Conservation (phyloP, 2,888 invertebrate genomes). For the Romanomermis culicivorax region DNA sequence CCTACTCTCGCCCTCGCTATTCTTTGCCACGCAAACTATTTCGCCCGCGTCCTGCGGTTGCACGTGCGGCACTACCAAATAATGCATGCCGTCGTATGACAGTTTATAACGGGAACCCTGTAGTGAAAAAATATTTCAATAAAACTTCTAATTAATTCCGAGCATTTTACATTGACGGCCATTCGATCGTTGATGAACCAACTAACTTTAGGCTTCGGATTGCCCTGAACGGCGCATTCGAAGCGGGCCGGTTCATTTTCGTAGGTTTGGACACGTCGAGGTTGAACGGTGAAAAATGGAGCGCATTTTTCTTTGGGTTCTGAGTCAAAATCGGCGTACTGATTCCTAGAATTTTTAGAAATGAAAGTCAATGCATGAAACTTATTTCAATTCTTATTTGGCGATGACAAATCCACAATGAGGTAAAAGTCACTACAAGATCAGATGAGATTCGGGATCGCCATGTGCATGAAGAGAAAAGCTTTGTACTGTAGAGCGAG, state of each 20-base stretch:
- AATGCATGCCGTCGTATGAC: slow-evolving; percentile 92
- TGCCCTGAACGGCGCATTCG: slow-evolving; percentile 88
- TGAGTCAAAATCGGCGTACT: slow-evolving; percentile 15
- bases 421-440: too few species aligned
- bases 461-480: too few species aligned
- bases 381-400: too few species aligned
- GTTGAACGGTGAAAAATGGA: slow-evolving; percentile 79
- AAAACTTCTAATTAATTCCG: not conserved
- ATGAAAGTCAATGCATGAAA: not conserved
- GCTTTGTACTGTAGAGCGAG: too few species aligned
- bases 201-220: slow-evolving; percentile 41
- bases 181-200: slow-evolving; percentile 33
- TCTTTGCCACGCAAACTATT: slow-evolving; percentile 44
- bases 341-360: slow-evolving; percentile 3
- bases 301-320: slow-evolving; percentile 51
- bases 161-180: slow-evolving; percentile 16
- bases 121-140: not conserved
- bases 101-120: slow-evolving; percentile 77
- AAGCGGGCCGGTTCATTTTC: slow-evolving; percentile 94
- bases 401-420: too few species aligned
- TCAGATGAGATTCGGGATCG: too few species aligned
- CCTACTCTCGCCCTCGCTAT: slow-evolving; percentile 76
- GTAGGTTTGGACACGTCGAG: slow-evolving; percentile 67
- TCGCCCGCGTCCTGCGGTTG: slow-evolving; percentile 82
- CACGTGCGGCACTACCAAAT: slow-evolving; percentile 80